phyloP scores from a whole-genome alignment of 1,140 invertebrate species.

The Agraylea sexmaculata region DNA sequence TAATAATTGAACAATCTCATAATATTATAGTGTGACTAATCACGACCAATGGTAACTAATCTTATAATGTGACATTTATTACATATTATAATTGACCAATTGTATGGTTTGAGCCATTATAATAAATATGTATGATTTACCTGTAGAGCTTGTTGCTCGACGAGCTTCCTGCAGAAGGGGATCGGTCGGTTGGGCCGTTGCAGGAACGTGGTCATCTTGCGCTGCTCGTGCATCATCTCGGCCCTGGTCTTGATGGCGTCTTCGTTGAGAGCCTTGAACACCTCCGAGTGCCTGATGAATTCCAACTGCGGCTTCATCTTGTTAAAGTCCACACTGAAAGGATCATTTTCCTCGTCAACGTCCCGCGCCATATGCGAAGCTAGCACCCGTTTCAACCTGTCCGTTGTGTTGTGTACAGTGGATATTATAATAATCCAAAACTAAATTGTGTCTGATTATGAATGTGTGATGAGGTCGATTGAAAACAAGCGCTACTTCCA shows the following conservation, averaged over 20 bases:
- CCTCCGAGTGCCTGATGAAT: conserved; percentile 54
- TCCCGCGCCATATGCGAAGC: conserved; percentile 29
- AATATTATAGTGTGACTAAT: no score
- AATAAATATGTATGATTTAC: no score
- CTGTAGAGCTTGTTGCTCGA: conserved; percentile 4
- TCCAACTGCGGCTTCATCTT: conserved; percentile 51
- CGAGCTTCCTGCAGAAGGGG: conserved; percentile 26
- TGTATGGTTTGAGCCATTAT: no score
- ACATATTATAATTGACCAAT: no score
- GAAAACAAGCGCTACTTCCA: no score
- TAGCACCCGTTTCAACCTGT: conserved; percentile 27
- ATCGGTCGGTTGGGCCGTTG: conserved; percentile 54
- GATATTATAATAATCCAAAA: neutral
- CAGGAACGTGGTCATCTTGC: conserved; percentile 57
- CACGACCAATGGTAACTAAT: no score
- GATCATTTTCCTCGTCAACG: conserved; percentile 22
- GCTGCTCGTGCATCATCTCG: conserved; percentile 42
- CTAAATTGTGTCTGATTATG: conserved; percentile 1
- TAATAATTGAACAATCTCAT: no score
- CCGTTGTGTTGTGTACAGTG: neutral
- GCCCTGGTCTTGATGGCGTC: conserved; percentile 34
- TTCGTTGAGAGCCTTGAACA: conserved; percentile 50
- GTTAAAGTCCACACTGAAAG: conserved; percentile 51
- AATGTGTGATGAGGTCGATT: no score
- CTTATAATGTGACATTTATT: no score